Conservation (phyloP, 2,797 vertebrate genomes). For the Sebastes alutus region DNA sequence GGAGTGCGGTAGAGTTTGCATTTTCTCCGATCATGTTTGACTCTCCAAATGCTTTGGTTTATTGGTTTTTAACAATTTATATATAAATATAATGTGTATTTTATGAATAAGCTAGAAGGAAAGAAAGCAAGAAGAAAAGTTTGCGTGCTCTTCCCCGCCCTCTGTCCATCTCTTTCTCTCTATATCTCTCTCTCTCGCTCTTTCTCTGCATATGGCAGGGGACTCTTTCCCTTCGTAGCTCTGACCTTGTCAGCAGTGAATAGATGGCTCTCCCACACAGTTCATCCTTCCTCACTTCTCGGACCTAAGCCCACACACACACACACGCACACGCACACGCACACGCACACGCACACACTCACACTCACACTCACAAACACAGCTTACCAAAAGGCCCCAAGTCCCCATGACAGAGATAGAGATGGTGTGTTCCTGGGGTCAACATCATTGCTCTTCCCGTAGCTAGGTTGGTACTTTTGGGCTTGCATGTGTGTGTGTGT, state of each 20-base stretch:
- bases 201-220: conserved; percentile 81
- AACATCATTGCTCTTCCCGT: conserved; percentile 88
- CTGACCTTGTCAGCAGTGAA: conserved; percentile 89
- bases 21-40: neutral
- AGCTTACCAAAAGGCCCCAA: conserved; percentile 80
- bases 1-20: neutral
- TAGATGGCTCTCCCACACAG: conserved; percentile 87
- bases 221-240: conserved; percentile 82
- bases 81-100: neutral
- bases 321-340: neutral
- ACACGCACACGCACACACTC: conserved; percentile 5
- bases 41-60: neutral
- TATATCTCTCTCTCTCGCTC: conserved; percentile 48
- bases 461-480: conserved; percentile 78
- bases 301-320: conserved; percentile 79
- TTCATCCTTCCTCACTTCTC: conserved; percentile 87
- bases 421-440: conserved; percentile 85
- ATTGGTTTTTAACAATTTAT: neutral
- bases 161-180: conserved; percentile 61
- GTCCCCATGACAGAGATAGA: conserved; percentile 87
- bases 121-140: conserved; percentile 43
- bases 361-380: conserved; percentile 41
- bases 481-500: conserved; percentile 13
- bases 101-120: conserved; percentile 4
- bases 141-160: conserved; percentile 36